Evolutionary conservation across 2,888 invertebrate genomes (phyloP), one percentile per base, ranked within the genome.

Genomic region (Plebejus argus): DNA sequence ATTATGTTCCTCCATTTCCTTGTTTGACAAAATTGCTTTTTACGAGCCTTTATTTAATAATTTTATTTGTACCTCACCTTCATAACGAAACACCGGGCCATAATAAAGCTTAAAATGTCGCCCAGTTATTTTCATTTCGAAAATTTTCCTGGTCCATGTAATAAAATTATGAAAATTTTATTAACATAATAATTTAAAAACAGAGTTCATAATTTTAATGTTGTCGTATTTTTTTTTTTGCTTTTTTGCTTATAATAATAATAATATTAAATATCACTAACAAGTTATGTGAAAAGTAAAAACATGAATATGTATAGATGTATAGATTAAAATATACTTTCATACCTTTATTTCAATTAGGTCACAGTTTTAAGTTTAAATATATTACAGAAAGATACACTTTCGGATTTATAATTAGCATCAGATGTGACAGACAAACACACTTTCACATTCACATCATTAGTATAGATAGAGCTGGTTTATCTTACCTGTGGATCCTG

Each of bases 401-500:
- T n/a, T n/a, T n/a, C n/a, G n/a, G n/a, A n/a, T n/a, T n/a, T n/a
- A n/a, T n/a, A n/a, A n/a, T n/a, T n/a, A n/a, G n/a, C n/a, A n/a
- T n/a, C n/a, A n/a, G n/a, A n/a, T n/a, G n/a, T n/a, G n/a, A n/a
- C n/a, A n/a, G n/a, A n/a, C n/a, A n/a, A n/a, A n/a, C n/a, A 8
- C 39, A 39, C 39, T 39, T 39, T 39, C 39, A 39, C 10, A 39
- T 39, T 39, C 0, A 8, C 10, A 10, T 39, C 39, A 39, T 39
- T 10, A 39, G 10, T 39, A 10, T 39, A 3, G 39, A 49, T 49
- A 12, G 15, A 49, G 49, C 15, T 49, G 49, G 15, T 15, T 10
- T 45, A 45, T 45, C 49, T 81, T 84, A 97, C 97, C 95, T 97
- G 97, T 66, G 97, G 95, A 87, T 98, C 98, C 82, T 97, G 97